Base-by-base conservation (phyloP, 2,113 vertebrate genomes). In the Oncorhynchus kisutch region DNA sequence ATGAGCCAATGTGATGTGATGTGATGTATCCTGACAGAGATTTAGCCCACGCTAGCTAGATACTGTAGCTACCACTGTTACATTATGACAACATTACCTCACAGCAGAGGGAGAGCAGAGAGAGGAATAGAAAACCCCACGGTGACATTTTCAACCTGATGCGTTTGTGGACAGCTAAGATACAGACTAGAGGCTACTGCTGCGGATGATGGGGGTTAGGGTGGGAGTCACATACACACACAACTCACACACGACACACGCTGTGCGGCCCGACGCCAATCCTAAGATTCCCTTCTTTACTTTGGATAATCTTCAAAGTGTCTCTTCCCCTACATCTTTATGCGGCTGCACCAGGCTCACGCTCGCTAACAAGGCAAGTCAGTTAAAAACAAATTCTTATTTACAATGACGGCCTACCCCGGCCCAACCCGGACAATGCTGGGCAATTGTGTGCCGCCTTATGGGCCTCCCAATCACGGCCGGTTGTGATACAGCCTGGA, bases 221-320 rank as follows among this genome's bases (percentile, higher is more conserved):
- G 57, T n/a, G 75, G 75, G 9, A 39, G 29, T 12, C 77, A 59
- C n/a, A 62, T 66, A 24, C 25, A 59, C 24, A 13, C 49, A 51
- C 16, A 27, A 48, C 59, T n/a, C 65, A 60, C 29, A 67, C 29
- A 20, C 77, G 31, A 54, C 31, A 60, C 25, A 27, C 39, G 9
- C 25, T 65, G 62, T 65, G n/a, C 27, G 12, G 14, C 65, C 25
- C 25, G 65, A 25, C 16, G 65, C 65, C 65, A 67, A 25, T 70
- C 67, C 67, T 25, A 25, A 81, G 51, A 27, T 78, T 59, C 57
- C 75, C 73, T 69, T 74, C 73, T 78, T 90, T 86, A 74, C 81
- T 85, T 67, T 87, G 81, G 82, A 89, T 86, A 74, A 84, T 80
- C 84, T 86, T 88, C 85, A 90, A 85, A 88, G 86, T 72, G 79